Conservation (phyloP, 2,113 vertebrate species). For the Triplophysa siluroides region DNA sequence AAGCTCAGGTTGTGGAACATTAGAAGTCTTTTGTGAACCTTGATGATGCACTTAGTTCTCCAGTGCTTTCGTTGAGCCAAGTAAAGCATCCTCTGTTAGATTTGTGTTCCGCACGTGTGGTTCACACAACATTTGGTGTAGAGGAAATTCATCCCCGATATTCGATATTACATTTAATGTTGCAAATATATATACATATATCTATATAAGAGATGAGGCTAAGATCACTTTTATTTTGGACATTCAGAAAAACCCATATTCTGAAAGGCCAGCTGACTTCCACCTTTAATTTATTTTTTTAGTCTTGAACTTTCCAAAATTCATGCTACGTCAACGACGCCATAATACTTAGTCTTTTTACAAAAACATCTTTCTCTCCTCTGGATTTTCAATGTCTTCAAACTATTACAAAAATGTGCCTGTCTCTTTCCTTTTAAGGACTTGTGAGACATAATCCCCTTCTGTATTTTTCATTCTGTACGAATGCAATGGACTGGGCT, state of each 20-base stretch:
- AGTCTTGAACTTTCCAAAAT: not conserved
- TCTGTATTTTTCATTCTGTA: conserved; percentile 36
- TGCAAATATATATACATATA: not conserved
- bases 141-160: conserved; percentile 33
- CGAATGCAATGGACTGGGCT: conserved; percentile 50
- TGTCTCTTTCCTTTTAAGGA: conserved; percentile 64
- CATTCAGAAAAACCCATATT: not conserved
- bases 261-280: conserved; percentile 10
- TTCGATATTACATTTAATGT: conserved; percentile 42
- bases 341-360: conserved; percentile 40
- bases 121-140: conserved; percentile 33
- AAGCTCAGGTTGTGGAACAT: not conserved
- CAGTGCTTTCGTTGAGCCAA: conserved; percentile 1
- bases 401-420: conserved; percentile 67
- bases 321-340: conserved; percentile 32
- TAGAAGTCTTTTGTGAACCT: not conserved
- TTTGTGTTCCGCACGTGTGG: not conserved
- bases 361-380: conserved; percentile 57
- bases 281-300: not conserved
- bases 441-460: conserved; percentile 36
- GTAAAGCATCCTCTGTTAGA: conserved; percentile 1
- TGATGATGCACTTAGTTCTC: conserved; percentile 11
- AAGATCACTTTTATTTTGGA: not conserved
- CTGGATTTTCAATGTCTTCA: conserved; percentile 52
- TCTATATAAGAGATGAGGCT: conserved; percentile 40